Percentiles rank a stretch among this genome's conserved stretches.
Conservation (phyloP, 2,888 invertebrate genomes). For the Tachina lurida region DNA sequence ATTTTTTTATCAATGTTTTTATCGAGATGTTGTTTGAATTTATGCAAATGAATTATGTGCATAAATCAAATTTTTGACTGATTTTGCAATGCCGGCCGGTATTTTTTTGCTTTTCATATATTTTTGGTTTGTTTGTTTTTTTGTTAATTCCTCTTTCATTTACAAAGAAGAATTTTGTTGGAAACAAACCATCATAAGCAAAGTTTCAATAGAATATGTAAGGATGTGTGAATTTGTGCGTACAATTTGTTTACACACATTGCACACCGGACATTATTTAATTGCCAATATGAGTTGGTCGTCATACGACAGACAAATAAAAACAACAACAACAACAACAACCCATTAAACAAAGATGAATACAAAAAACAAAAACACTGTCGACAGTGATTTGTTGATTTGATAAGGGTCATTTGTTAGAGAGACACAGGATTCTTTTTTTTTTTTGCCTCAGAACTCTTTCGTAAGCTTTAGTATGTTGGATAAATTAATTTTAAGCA, state of each 20-base stretch:
- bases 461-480: background rate
- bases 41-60: slow-evolving; percentile 73
- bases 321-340: slow-evolving; percentile 34
- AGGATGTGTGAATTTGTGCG: slow-evolving; percentile 32
- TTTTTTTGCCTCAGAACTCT: background rate
- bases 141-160: slow-evolving; percentile 5
- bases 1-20: slow-evolving; percentile 24
- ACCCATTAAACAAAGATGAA: slow-evolving; percentile 9
- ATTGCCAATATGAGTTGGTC: slow-evolving; percentile 73
- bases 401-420: slow-evolving; percentile 69
- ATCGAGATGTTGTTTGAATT: slow-evolving; percentile 56
- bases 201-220: background rate
- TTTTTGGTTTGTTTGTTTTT: background rate
- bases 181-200: slow-evolving; percentile 42
- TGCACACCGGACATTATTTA: slow-evolving; percentile 70
- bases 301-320: slow-evolving; percentile 55
- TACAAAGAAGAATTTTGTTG: slow-evolving; percentile 38
- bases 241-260: slow-evolving; percentile 7
- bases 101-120: slow-evolving; percentile 35
- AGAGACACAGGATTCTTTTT: slow-evolving; percentile 5
- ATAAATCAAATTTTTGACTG: slow-evolving; percentile 73
- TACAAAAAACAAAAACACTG: slow-evolving; percentile 31
- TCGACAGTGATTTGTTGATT: slow-evolving; percentile 69
- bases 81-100: slow-evolving; percentile 67
- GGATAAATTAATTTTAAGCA: slow-evolving; percentile 35